Percentiles rank a stretch among this genome's conserved stretches.
Conservation (phyloP, 2,113 vertebrate genomes). For the Microcebus murinus region DNA sequence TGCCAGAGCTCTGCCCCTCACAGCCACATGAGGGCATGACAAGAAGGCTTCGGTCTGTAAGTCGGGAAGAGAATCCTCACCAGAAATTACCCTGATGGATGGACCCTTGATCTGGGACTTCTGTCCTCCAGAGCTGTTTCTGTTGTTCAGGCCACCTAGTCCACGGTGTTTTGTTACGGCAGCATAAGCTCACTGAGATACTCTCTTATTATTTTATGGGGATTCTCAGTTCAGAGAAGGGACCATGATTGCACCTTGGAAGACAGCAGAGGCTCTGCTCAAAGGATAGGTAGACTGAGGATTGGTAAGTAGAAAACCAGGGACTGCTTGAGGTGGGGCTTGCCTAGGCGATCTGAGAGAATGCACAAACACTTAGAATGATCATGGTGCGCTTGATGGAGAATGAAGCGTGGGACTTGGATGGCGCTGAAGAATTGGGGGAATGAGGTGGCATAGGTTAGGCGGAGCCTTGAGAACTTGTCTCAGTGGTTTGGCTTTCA, state of each 20-base stretch:
- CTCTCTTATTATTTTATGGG: background rate
- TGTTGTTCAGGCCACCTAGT: background rate
- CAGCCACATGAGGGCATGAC: background rate
- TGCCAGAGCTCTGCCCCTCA: background rate
- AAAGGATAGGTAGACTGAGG: background rate
- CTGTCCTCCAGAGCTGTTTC: background rate
- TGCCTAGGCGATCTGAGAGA: background rate
- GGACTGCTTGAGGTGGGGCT: too few relatives aligned
- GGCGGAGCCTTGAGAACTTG: background rate
- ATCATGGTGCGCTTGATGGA: rapidly evolving
- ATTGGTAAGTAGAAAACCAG: background rate
- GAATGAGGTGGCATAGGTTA: too few relatives aligned
- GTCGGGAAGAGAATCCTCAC: background rate
- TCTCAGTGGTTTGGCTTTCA: background rate
- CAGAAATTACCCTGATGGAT: background rate
- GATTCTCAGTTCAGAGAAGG: background rate
- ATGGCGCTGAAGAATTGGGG: background rate
- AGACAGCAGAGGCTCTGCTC: background rate
- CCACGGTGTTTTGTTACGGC: background rate
- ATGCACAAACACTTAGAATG: rapidly evolving
- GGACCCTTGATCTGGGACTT: background rate
- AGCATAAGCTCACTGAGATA: background rate
- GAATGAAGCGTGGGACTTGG: background rate
- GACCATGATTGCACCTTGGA: rapidly evolving
- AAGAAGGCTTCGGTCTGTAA: background rate